Evolutionary conservation across 2,797 vertebrate genomes (phyloP).

Genomic region (Trachurus trachurus): DNA sequence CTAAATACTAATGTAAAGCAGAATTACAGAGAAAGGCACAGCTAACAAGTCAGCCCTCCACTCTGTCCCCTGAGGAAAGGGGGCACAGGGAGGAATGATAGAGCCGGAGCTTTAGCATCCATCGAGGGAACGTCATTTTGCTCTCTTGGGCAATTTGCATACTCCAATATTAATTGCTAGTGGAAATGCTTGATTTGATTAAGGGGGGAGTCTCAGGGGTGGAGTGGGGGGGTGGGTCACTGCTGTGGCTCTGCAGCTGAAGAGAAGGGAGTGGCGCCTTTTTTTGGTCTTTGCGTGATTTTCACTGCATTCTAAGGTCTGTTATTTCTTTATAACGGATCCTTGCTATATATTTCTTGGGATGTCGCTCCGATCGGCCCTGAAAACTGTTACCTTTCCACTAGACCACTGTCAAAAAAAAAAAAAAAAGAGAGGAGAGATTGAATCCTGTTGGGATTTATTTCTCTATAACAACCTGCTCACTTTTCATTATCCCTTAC

Average conservation of each 20-base stretch:
- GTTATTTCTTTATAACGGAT: no score
- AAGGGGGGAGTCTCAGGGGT: slow-evolving; percentile 45
- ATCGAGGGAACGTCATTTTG: slow-evolving; percentile 59
- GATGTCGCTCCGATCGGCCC: no score
- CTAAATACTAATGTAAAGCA: slow-evolving; percentile 25
- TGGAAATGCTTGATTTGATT: slow-evolving; percentile 78
- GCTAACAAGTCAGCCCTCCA: slow-evolving; percentile 62
- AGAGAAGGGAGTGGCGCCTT: slow-evolving; percentile 27
- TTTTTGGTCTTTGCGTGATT: no score
- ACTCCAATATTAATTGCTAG: slow-evolving; percentile 76
- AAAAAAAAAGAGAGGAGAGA: no score
- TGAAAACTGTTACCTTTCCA: no score
- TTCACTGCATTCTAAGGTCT: no score
- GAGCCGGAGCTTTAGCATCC: slow-evolving; percentile 20
- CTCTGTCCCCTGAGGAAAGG: slow-evolving; percentile 46
- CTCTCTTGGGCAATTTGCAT: slow-evolving; percentile 66
- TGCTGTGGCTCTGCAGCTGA: slow-evolving; percentile 14
- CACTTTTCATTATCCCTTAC: no score
- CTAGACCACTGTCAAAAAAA: no score
- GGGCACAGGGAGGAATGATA: slow-evolving; percentile 25
- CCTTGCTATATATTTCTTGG: no score
- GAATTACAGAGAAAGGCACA: slow-evolving; percentile 30
- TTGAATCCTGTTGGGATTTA: no score
- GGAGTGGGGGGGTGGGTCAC: neutral
- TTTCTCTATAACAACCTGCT: no score